phyloP scores from a whole-genome alignment of 2,888 invertebrate genomes.

The Coremacera marginata region DNA sequence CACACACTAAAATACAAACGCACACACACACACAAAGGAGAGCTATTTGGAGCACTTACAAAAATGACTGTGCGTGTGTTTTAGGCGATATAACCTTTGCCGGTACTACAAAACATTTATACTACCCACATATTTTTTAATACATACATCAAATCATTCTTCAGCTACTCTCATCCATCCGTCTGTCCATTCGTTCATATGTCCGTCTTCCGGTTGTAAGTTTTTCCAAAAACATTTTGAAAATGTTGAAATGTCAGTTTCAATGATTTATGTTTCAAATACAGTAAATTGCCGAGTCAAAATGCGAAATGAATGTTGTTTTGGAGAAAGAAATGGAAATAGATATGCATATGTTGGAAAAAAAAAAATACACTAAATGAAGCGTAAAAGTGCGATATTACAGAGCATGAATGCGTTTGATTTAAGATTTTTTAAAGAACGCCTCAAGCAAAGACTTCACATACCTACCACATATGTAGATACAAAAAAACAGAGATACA shows the following conservation, averaged over 20 bases:
- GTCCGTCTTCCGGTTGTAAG: slow-evolving; percentile 15
- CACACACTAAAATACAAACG: not conserved
- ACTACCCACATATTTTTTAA: not conserved
- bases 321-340: not conserved
- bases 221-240: slow-evolving; percentile 41
- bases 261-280: slow-evolving; percentile 64
- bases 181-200: not conserved
- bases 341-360: no score
- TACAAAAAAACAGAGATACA: no score
- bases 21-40: no score
- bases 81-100: slow-evolving; percentile 7
- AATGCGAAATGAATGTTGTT: not conserved
- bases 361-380: no score
- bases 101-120: not conserved
- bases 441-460: no score
- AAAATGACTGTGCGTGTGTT: not conserved
- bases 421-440: no score
- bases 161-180: slow-evolving; percentile 8
- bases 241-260: slow-evolving; percentile 65
- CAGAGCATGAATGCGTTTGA: no score
- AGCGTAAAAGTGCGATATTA: no score
- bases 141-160: not conserved
- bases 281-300: slow-evolving; percentile 14
- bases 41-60: no score
- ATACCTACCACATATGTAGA: no score